A percentile compares a stretch with the other conserved stretches of the same genome.
phyloP scores from a whole-genome alignment of 2,888 invertebrate genomes.

The Platycheirus rosarum region DNA sequence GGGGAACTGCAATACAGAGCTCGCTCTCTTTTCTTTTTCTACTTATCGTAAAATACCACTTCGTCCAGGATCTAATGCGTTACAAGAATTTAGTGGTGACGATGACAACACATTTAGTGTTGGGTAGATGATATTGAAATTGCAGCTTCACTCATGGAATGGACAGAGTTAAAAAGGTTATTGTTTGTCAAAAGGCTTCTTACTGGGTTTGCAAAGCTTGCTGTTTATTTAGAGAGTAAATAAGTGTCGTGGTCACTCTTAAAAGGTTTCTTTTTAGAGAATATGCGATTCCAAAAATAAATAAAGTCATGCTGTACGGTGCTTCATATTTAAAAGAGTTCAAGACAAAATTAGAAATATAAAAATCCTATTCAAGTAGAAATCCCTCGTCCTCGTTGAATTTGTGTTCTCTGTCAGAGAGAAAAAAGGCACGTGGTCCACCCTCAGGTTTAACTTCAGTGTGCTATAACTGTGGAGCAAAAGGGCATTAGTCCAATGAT shows the following conservation, averaged over 20 bases:
- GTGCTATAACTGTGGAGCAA: conserved; percentile 11
- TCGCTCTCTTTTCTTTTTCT: not conserved
- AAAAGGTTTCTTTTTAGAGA: not conserved
- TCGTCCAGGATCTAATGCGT: not conserved
- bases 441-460: not conserved
- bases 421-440: not conserved
- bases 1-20: not conserved
- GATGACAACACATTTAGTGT: not conserved
- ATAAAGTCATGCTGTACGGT: not conserved
- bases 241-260: not conserved
- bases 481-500: not conserved
- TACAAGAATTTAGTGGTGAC: conserved; percentile 1
- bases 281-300: not conserved
- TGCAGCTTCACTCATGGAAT: not conserved
- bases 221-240: not conserved
- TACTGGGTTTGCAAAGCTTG: not conserved
- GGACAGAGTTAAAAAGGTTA: not conserved
- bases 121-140: not conserved
- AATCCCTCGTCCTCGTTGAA: not conserved
- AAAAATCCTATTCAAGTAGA: not conserved
- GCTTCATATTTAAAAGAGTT: conserved; percentile 11
- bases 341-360: not conserved
- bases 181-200: not conserved
- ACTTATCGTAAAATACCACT: too few species aligned
- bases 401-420: not conserved